These are phyloP conservation scores for Hiodon tergisus DNA, from an alignment of 2,113 vertebrate species.

Conservation along the genomic window DNA sequence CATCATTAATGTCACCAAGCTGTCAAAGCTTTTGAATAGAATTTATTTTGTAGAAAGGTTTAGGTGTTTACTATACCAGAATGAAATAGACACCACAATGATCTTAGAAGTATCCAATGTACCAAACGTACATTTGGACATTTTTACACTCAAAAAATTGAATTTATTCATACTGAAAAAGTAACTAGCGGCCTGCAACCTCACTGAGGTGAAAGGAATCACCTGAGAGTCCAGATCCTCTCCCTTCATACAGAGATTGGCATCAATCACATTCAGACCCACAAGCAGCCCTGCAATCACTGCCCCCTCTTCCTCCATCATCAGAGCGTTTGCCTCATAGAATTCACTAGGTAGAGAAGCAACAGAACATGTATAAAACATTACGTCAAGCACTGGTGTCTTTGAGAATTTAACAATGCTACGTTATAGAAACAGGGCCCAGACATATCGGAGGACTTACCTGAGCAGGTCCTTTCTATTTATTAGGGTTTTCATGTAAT, in stretches of 20 bases:
- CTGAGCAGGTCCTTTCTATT: constrained; percentile 97
- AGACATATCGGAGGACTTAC: constrained; percentile 44
- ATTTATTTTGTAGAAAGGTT: no score
- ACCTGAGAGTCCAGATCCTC: constrained; percentile 98
- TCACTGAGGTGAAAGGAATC: background rate
- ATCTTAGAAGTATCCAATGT: no score
- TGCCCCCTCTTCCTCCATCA: constrained; percentile 99
- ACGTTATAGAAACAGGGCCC: background rate
- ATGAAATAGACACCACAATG: no score
- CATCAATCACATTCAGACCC: constrained; percentile 96
- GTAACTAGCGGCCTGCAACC: background rate
- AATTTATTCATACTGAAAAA: no score
- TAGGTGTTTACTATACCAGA: no score
- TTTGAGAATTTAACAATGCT: background rate
- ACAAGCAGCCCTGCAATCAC: constrained; percentile 94
- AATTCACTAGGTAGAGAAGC: constrained; percentile 73
- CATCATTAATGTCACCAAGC: background rate
- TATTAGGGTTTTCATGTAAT: constrained; percentile 98
- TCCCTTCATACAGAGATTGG: constrained; percentile 98
- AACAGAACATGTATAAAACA: background rate
- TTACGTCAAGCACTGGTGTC: background rate
- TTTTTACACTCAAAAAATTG: no score
- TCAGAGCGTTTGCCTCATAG: constrained; percentile 90
- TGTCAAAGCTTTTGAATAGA: background rate
- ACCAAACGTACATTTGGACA: no score